Conservation (phyloP, 2,797 vertebrate species). For the Coranthus polyacanthus region DNA sequence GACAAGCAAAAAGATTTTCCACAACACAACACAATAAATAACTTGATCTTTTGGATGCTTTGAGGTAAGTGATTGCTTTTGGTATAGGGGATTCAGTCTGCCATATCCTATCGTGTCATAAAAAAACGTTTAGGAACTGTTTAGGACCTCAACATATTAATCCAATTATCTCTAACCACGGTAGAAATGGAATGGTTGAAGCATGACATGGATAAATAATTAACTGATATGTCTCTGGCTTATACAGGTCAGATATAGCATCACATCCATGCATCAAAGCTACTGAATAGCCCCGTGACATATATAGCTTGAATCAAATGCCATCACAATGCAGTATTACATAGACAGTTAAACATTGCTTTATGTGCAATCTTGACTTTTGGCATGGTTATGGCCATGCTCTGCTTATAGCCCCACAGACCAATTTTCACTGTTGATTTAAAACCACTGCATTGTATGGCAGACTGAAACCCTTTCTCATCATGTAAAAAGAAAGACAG, state of each 20-base stretch:
- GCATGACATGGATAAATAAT: conserved; percentile 30
- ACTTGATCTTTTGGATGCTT: conserved; percentile 80
- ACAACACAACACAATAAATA: conserved; percentile 69
- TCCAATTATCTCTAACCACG: background rate
- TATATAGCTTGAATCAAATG: conserved; percentile 10
- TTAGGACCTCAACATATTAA: background rate
- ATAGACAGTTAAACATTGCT: conserved; percentile 10
- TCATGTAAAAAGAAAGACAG: conserved; percentile 62
- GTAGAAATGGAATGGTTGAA: conserved; percentile 1
- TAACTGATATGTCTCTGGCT: conserved; percentile 19
- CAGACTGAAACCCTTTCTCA: conserved; percentile 81
- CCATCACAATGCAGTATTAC: conserved; percentile 2
- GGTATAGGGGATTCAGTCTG: conserved; percentile 89
- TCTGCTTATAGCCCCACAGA: conserved; percentile 1
- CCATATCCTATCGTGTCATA: conserved; percentile 36
- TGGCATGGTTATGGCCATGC: conserved; percentile 3
- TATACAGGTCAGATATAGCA: conserved; percentile 33
- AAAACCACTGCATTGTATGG: conserved; percentile 39
- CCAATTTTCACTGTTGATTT: conserved; percentile 9
- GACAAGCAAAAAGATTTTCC: conserved; percentile 70
- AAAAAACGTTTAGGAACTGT: conserved; percentile 4
- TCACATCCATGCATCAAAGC: conserved; percentile 11
- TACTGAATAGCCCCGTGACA: conserved; percentile 1
- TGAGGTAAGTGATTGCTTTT: conserved; percentile 94
- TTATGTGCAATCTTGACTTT: background rate